These are phyloP conservation scores for Drosophila repleta DNA, from an alignment of 1,140 invertebrate genomes.

Conservation along the genomic window DNA sequence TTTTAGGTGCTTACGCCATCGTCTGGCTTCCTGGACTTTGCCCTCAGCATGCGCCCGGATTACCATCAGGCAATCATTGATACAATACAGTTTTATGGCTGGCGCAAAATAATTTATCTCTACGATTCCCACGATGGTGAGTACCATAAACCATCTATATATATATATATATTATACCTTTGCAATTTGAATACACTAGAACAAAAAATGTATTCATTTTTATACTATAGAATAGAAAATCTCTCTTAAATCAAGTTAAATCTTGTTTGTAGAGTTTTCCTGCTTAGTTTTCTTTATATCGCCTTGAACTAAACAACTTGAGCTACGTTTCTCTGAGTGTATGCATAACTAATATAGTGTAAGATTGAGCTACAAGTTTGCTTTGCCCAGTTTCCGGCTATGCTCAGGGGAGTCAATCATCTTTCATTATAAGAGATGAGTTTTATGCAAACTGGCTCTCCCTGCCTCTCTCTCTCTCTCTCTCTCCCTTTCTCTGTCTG, in stretches of 20 bases:
- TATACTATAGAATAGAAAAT: no score
- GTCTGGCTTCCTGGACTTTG: constrained; percentile 93
- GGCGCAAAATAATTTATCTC: constrained; percentile 96
- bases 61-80: constrained; percentile 97
- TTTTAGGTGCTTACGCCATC: constrained; percentile 90
- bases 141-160: constrained; percentile 79
- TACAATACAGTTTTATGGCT: constrained; percentile 95
- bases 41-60: constrained; percentile 96
- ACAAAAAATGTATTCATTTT: background rate
- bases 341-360: constrained; percentile 10
- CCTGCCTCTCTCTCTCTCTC: background rate
- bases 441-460: background rate
- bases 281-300: background rate
- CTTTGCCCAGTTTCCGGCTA: constrained; percentile 3
- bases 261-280: background rate
- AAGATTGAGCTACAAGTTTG: constrained; percentile 23
- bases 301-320: background rate
- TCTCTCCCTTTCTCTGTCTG: background rate
- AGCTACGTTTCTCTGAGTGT: background rate
- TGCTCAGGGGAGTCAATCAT: constrained; percentile 52
- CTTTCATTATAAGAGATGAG: constrained; percentile 29
- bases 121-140: constrained; percentile 98
- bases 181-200: background rate
- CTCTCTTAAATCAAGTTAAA: no score
- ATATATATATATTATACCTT: constrained; percentile 18